Base-by-base conservation (phyloP, 2,888 invertebrate genomes). In the Papilio demoleus region DNA sequence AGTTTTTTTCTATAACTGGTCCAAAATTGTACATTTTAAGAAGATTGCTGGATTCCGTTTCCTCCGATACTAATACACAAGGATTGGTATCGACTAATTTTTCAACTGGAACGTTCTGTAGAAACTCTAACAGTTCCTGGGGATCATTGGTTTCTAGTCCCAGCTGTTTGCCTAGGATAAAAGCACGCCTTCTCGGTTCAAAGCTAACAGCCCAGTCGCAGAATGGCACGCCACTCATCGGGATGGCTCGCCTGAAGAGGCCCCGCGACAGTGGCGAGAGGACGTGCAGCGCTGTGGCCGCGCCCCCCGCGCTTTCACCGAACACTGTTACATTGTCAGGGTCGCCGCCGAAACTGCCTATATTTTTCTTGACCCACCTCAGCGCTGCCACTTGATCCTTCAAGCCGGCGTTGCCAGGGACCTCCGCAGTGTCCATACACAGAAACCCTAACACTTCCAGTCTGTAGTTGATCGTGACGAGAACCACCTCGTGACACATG, bases 211-310 rank as follows among this genome's bases (percentile, higher is more conserved):
- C 90, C 95, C 95, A 95, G 0, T 92, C 88, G 76, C 92, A 90
- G 22, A 94, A 84, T 4, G 93, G 90, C 0, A 94, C 93, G 0
- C 96, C 96, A 75, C 96, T 96, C 78, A 95, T 95, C 0, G 94
- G 92, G 56, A 96, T 96, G 1, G 93, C 85, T 73, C 79, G 80
- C 34, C 79, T 79, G 45, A 86, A 86, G 1, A 87, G 77, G 0
- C 81, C 84, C 71, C 81, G 82, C 0, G 82, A 77, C 81, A 87
- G 81, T 0, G 87, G 86, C 4, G 87, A 87, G 17, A 86, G 68
- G 12, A 85, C 68, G 53, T 86, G 87, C 47, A 76, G 80, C 0
- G 76, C 72, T 0, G 81, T 79, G 53, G 80, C 76, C 0, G 74
- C 80, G 0, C 74, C 84, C 0, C 85, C 87, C 22, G 85, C 83